A percentile compares a stretch with the other conserved stretches of the same genome.
Evolutionary conservation across 2,113 vertebrate genomes (phyloP).

Genomic region (Etheostoma cragini): DNA sequence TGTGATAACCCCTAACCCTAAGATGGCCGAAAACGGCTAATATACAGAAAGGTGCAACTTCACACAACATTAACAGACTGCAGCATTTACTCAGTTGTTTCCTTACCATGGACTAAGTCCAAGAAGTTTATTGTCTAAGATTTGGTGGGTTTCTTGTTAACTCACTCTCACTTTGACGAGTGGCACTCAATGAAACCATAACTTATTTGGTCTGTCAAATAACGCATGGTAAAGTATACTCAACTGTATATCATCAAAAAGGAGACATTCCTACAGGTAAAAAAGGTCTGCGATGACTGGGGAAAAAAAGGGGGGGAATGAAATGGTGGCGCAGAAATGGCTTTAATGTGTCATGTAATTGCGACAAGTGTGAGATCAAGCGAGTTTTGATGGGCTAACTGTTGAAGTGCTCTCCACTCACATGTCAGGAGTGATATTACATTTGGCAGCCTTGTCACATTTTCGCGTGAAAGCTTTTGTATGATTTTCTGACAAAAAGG

Average conservation of each 20-base stretch:
- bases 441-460: constrained; percentile 74
- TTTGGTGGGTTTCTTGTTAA: background rate
- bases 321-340: constrained; percentile 50
- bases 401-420: constrained; percentile 69
- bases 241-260: constrained; percentile 39
- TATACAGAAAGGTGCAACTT: background rate
- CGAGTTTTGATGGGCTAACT: constrained; percentile 66
- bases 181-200: background rate
- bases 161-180: background rate
- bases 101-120: background rate
- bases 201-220: background rate
- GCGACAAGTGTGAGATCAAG: constrained; percentile 74
- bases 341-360: constrained; percentile 75
- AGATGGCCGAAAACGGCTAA: background rate
- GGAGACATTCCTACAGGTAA: constrained; percentile 32
- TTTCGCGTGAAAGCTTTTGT: constrained; percentile 62
- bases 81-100: background rate
- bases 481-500: constrained; percentile 75
- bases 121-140: background rate
- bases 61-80: background rate
- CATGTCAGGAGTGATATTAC: constrained; percentile 65
- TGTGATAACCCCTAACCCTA: background rate
- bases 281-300: constrained; percentile 14
- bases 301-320: background rate
- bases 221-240: background rate